These are phyloP conservation scores for Rhinatrema bivittatum DNA, from an alignment of 2,797 vertebrate species.

Conservation along the genomic window DNA sequence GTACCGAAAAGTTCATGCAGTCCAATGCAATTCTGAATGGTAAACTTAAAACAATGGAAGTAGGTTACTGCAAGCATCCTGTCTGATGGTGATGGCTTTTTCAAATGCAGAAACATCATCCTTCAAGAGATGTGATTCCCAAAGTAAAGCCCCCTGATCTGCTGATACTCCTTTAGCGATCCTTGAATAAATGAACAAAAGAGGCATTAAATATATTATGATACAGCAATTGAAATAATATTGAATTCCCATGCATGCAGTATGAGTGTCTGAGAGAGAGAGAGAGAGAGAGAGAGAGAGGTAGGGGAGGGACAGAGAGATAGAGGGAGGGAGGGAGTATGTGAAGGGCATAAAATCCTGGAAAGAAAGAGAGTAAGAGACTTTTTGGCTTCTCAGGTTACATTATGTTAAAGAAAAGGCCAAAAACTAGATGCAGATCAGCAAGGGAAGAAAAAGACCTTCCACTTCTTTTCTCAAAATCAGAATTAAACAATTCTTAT, in stretches of 20 bases:
- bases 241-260: not conserved
- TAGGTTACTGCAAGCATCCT: slow-evolving; percentile 3
- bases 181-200: not conserved
- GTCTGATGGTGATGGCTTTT: slow-evolving; percentile 2
- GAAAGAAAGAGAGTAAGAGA: slow-evolving; percentile 1
- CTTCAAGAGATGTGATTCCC: slow-evolving; percentile 2
- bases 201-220: not conserved
- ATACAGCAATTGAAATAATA: not conserved
- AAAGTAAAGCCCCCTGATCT: slow-evolving; percentile 14
- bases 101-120: no score
- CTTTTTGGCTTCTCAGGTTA: slow-evolving; percentile 19
- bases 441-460: no score
- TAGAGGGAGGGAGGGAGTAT: slow-evolving; percentile 6
- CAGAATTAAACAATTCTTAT: no score
- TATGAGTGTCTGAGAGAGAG: not conserved
- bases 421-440: slow-evolving; percentile 4
- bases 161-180: slow-evolving; percentile 3
- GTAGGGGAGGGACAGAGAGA: no score
- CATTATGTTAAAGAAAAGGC: slow-evolving; percentile 22
- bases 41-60: not conserved
- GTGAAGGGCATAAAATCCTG: slow-evolving; percentile 11
- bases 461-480: no score
- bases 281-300: no score
- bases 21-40: not conserved
- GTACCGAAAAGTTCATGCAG: not conserved